These are phyloP conservation scores for Myotis daubentonii DNA, from an alignment of 2,797 vertebrate genomes.

Conservation along the genomic window DNA sequence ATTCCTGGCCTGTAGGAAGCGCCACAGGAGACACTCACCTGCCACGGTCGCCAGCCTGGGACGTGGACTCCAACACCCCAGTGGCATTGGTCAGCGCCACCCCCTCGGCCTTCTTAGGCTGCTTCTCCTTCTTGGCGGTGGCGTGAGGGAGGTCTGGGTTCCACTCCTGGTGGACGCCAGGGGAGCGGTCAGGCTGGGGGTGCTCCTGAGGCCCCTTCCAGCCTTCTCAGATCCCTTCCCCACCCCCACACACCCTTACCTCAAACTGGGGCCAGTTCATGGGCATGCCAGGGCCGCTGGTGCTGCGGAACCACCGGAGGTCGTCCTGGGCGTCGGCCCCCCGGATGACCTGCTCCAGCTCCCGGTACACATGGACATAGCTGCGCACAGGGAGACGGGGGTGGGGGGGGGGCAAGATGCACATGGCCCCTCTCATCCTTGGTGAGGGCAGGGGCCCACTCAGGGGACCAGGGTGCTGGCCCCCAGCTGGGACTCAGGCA, in stretches of 20 bases:
- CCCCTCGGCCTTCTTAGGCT: slow-evolving; percentile 93
- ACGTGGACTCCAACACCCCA: slow-evolving; percentile 90
- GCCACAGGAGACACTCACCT: slow-evolving; percentile 86
- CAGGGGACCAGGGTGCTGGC: neutral
- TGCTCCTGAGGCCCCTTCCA: neutral
- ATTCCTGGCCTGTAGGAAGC: neutral
- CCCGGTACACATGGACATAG: slow-evolving; percentile 92
- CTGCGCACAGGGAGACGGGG: slow-evolving; percentile 80
- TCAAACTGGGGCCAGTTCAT: slow-evolving; percentile 99
- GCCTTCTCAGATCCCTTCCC: neutral
- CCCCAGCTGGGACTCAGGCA: neutral
- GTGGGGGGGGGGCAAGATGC: neutral
- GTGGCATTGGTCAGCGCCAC: slow-evolving; percentile 90
- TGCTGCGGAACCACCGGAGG: slow-evolving; percentile 94
- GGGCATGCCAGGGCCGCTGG: slow-evolving; percentile 94
- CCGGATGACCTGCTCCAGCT: slow-evolving; percentile 93
- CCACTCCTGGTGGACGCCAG: slow-evolving; percentile 90
- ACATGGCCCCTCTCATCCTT: neutral
- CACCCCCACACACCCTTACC: slow-evolving; percentile 85
- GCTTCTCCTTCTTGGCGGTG: slow-evolving; percentile 93
- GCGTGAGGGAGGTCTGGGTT: slow-evolving; percentile 94
- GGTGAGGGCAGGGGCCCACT: neutral
- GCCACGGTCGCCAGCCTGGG: slow-evolving; percentile 93
- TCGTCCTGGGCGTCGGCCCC: slow-evolving; percentile 94
- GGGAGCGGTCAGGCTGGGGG: neutral